Percentiles rank a stretch among this genome's conserved stretches.
These are phyloP conservation scores for Sialis fuliginosa DNA, from an alignment of 2,888 invertebrate genomes.

Conservation along the genomic window DNA sequence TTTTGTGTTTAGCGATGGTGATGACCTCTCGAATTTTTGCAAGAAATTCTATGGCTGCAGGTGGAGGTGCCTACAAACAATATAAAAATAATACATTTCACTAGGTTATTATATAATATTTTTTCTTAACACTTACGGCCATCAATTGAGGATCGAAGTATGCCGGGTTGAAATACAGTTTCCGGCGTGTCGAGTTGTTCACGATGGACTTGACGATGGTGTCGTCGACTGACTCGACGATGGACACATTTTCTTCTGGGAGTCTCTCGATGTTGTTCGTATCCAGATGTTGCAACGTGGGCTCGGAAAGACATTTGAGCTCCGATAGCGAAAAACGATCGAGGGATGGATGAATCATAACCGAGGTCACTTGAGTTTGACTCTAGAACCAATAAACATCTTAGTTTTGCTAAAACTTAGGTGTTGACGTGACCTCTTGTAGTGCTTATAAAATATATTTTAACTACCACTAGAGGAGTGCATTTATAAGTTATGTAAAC, in stretches of 20 bases:
- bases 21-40: conserved; percentile 82
- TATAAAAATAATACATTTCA: not conserved
- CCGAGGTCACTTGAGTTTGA: conserved; percentile 44
- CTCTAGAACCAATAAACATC: not conserved
- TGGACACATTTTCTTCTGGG: conserved; percentile 72
- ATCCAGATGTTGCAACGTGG: conserved; percentile 28
- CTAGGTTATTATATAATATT: no score
- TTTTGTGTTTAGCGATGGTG: conserved; percentile 74
- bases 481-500: no score
- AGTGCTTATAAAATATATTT: no score
- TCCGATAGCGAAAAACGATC: conserved; percentile 17
- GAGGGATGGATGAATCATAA: conserved; percentile 46
- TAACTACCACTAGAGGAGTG: no score
- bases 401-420: no score
- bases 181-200: conserved; percentile 53
- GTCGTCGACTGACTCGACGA: conserved; percentile 59
- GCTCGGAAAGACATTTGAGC: conserved; percentile 9
- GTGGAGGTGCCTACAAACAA: conserved; percentile 57
- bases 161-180: conserved; percentile 78
- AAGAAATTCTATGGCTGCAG: conserved; percentile 77
- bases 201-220: conserved; percentile 40
- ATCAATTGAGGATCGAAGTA: conserved; percentile 79
- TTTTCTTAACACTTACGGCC: conserved; percentile 36
- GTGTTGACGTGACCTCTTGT: no score
- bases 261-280: conserved; percentile 47